Conservation (phyloP, 2,797 vertebrate genomes). For the Anabacerthia variegaticeps region DNA sequence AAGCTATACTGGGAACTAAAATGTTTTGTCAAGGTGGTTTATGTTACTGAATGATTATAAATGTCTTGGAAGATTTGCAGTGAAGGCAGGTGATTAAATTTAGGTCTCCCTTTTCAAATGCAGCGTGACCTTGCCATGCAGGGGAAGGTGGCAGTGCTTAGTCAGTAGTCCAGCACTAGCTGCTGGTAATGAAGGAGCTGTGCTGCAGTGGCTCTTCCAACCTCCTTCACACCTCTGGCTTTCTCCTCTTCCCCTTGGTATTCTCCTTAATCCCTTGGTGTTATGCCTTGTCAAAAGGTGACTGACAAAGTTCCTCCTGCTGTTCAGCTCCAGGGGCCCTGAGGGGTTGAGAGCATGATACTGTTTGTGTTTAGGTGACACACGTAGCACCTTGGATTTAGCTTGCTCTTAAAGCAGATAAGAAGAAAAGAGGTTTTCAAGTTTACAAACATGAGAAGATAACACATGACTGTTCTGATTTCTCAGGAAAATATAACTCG, state of each 20-base stretch:
- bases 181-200: not conserved
- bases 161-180: not conserved
- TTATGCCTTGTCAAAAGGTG: not conserved
- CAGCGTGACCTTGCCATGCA: not conserved
- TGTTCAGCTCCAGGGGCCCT: not conserved
- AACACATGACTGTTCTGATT: not conserved
- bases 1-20: not conserved
- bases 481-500: not conserved
- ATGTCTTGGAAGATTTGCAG: not conserved
- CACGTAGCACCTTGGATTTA: not conserved
- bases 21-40: not conserved
- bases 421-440: conserved; percentile 3
- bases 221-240: not conserved
- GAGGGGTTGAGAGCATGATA: too few relatives aligned
- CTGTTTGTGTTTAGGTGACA: not conserved
- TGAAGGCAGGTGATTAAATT: not conserved
- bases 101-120: not conserved
- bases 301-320: not conserved
- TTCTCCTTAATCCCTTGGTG: not conserved
- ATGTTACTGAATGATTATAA: not conserved
- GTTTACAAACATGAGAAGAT: not conserved
- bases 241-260: not conserved
- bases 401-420: not conserved
- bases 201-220: not conserved
- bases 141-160: not conserved